Evolutionary conservation across 2,113 vertebrate genomes (phyloP).

Genomic region (Globicephala melas): DNA sequence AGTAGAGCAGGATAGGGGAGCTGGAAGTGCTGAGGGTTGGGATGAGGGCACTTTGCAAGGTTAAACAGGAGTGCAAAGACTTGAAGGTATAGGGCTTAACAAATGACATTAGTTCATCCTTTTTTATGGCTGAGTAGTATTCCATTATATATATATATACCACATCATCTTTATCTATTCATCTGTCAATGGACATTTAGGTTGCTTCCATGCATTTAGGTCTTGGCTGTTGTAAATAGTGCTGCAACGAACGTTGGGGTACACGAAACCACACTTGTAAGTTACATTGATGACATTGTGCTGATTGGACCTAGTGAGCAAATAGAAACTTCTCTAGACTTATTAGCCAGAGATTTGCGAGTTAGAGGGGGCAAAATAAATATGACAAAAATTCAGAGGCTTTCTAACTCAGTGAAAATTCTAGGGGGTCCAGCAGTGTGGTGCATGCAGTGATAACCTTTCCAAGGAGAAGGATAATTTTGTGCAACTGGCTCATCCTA

Average conservation of each 20-base stretch:
- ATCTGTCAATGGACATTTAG: too few relatives aligned
- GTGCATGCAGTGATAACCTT: not conserved
- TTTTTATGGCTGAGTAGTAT: too few relatives aligned
- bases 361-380: not conserved
- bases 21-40: too few relatives aligned
- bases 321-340: not conserved
- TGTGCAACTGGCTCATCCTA: not conserved
- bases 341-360: not conserved
- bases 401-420: not conserved
- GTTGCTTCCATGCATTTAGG: too few relatives aligned
- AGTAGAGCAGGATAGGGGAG: not conserved
- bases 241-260: too few relatives aligned
- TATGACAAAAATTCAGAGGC: not conserved
- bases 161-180: too few relatives aligned
- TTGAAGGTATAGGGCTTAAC: not conserved
- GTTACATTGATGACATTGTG: not conserved
- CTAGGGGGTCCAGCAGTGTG: not conserved
- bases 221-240: too few relatives aligned
- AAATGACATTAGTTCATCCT: not conserved
- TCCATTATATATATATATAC: too few relatives aligned
- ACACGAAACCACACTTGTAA: not conserved
- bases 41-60: too few relatives aligned
- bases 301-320: not conserved
- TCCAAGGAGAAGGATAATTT: not conserved
- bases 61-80: not conserved